These are phyloP conservation scores for Mastomys natalensis DNA, from an alignment of 2,113 vertebrate species.

Conservation along the genomic window DNA sequence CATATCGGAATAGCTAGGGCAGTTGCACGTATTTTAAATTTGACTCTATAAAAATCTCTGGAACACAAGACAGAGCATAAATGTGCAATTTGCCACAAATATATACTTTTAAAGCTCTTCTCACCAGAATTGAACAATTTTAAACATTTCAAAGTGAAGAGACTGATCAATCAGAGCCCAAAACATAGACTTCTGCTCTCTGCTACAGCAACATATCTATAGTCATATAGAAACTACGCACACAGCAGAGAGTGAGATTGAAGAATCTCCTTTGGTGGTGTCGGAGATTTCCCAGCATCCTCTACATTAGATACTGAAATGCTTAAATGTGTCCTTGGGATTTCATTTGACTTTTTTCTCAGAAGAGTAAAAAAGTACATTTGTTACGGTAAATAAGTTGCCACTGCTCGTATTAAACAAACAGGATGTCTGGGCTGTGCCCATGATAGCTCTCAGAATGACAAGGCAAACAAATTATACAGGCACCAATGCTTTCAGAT, in stretches of 20 bases:
- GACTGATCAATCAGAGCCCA: not conserved
- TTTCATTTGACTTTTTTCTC: constrained; percentile 42
- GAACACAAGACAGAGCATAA: not conserved
- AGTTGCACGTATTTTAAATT: not conserved
- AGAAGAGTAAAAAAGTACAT: constrained; percentile 42
- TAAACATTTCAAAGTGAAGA: constrained; percentile 4
- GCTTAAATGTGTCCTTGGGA: not conserved
- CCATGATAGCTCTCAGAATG: constrained; percentile 66
- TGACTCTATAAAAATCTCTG: not conserved
- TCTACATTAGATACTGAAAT: not conserved
- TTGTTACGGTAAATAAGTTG: constrained; percentile 63
- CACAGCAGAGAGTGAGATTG: not conserved
- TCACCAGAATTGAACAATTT: constrained; percentile 24
- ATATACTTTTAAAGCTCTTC: not conserved
- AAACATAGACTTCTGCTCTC: constrained; percentile 3
- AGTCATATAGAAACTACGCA: not conserved
- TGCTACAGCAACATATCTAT: not conserved
- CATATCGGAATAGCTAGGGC: not conserved
- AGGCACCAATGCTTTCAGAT: constrained; percentile 34
- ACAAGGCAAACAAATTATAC: constrained; percentile 42
- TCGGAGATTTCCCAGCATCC: not conserved
- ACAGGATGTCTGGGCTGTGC: constrained; percentile 41
- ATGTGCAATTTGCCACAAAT: not conserved
- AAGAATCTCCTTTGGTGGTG: not conserved
- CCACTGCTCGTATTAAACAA: constrained; percentile 17